Base-by-base conservation (phyloP, 2,888 invertebrate species). In the Leptura quadrifasciata region DNA sequence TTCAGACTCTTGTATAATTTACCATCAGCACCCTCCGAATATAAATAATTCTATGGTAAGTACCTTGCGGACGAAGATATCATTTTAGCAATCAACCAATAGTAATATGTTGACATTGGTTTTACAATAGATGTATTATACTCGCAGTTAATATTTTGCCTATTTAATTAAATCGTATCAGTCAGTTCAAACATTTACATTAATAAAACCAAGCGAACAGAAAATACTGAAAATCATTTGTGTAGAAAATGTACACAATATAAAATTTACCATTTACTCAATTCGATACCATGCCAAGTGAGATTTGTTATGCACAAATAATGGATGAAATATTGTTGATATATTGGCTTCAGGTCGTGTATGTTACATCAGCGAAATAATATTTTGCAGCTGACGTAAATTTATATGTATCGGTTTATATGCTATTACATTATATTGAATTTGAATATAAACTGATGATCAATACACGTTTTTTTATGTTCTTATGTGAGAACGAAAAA, bases 251-350 rank as follows among this genome's bases (percentile, higher is more conserved):
- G 3, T 39, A 39, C 39, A 39, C 3, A 47, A 47, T 47, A 47
- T 47, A 47, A 47, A 47, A 47, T 47, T n/a, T 47, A 47, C 47
- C 47, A 58, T 58, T 58, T 58, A 58, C 24, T 24, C 58, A 15
- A 27, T 58, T 58, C 58, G 27, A 58, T 27, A 58, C 12, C 58
- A 27, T 24, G 58, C 58, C 58, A 58, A 58, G 58, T 58, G 58
- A 58, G 58, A 12, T 58, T 58, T 58, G 58, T 58, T 58, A 58
- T 58, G 27, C 58, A 58, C 58, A 4, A 20, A 18, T 12, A 39
- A 15, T 17, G 39, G 35, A 20, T 20, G 39, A 63, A 12, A 60
- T 39, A 18, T 63, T 18, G 39, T 63, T 63, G 39, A 39, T 63
- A 21, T 39, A 63, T 63, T 39, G 63, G 63, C 15, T 63, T 18